A percentile compares a stretch with the other conserved stretches of the same genome.
Evolutionary conservation across 2,113 vertebrate species (phyloP).

Genomic region (Capreolus pygargus): DNA sequence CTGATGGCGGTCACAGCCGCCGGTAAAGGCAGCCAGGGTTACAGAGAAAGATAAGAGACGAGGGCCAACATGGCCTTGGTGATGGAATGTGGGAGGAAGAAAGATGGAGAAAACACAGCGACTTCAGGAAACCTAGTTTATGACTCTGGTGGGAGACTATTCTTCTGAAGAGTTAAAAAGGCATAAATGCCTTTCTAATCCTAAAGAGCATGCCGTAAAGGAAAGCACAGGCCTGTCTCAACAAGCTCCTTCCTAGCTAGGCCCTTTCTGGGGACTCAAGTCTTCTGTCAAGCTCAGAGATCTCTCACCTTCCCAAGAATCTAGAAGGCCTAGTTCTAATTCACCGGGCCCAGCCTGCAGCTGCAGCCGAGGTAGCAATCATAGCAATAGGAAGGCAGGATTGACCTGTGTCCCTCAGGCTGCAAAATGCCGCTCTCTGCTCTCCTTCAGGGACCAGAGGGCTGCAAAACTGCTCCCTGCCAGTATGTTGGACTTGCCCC

Average conservation of each 20-base stretch:
- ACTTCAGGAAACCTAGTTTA: slow-evolving; percentile 67
- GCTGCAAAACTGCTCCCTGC: slow-evolving; percentile 61
- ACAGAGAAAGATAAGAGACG: slow-evolving; percentile 34
- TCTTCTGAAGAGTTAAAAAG: slow-evolving; percentile 66
- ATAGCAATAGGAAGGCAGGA: slow-evolving; percentile 67
- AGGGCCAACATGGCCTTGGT: slow-evolving; percentile 64
- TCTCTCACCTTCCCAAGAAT: slow-evolving; percentile 32
- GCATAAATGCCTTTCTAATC: slow-evolving; percentile 62
- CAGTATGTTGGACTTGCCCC: slow-evolving; percentile 51
- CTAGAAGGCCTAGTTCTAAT: slow-evolving; percentile 70
- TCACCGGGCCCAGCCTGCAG: slow-evolving; percentile 63
- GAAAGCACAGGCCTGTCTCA: slow-evolving; percentile 60
- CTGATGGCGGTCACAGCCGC: slow-evolving; percentile 55
- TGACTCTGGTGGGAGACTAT: slow-evolving; percentile 71
- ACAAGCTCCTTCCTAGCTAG: slow-evolving; percentile 62
- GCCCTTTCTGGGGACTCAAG: slow-evolving; percentile 49
- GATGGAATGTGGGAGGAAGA: slow-evolving; percentile 60
- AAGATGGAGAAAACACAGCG: slow-evolving; percentile 72
- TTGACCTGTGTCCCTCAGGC: slow-evolving; percentile 40
- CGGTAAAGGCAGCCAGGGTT: slow-evolving; percentile 59
- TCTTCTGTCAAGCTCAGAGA: slow-evolving; percentile 53
- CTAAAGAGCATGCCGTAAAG: slow-evolving; percentile 56
- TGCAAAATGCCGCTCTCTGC: slow-evolving; percentile 52
- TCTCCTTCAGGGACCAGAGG: slow-evolving; percentile 37
- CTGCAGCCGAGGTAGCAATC: slow-evolving; percentile 71